Base-by-base conservation (phyloP, 2,888 invertebrate genomes). In the Cataglyphis altisquamis region DNA sequence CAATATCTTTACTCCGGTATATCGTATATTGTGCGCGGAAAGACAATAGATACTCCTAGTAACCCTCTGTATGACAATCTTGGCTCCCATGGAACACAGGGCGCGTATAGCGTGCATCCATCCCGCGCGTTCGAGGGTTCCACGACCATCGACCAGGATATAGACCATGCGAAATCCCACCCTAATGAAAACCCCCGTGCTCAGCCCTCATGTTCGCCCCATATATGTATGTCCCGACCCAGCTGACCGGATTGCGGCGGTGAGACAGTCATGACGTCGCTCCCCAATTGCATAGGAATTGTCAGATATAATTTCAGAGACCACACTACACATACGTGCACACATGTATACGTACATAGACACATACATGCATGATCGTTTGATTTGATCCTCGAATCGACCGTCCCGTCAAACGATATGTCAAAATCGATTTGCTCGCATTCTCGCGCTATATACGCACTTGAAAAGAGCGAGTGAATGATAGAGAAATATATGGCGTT, bases 381-480 rank as follows among this genome's bases (percentile, higher is more conserved):
- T 68, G 89, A 86, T 87, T 84, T 90, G 91, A 91, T 91, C 62
- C 63, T 25, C 74, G 25, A n/a, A 64, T 77, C 81, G 81, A 80
- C 29, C 63, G 55, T n/a, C 45, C 32, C 12, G 32, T 60, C 45
- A 60, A 48, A 60, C 45, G 60, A 36, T 25, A 73, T 2, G 60
- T 60, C 73, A 73, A 80, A 60, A 80, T 60, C 78, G 74, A 72
- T 80, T 60, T 5, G 21, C 45, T 29, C 73, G 32, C 21, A 15
- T 45, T 3, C 15, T 39, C 21, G 12, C 52, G 15, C n/a, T 39
- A 18, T 36, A 1, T 5, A 21, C 45, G 41, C 41, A 57, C 57
- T 67, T 41, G 41, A 57, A 55, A 64, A 67, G 45, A 29, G 15
- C 52, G 39, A 39, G n/a, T 10, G n/a, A 57, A 77, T 29, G 6